Conservation (phyloP, 2,888 invertebrate genomes). For the Mamestra brassicae region DNA sequence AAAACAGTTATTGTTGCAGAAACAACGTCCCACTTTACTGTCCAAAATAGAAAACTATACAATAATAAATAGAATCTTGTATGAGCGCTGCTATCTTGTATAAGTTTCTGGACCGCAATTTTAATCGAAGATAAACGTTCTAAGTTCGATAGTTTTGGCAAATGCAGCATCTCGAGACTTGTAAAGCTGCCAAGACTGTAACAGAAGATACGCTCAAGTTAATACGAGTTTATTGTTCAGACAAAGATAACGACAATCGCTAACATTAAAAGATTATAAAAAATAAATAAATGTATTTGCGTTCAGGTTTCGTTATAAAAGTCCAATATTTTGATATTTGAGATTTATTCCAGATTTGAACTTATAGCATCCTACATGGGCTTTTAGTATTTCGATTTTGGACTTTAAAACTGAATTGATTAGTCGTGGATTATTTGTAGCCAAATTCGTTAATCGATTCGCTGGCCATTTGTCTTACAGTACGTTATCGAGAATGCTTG, state of each 20-base stretch:
- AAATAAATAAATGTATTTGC: not conserved
- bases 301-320: conserved; percentile 10
- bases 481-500: too few species aligned
- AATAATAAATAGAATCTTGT: too few species aligned
- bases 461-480: too few species aligned
- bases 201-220: conserved; percentile 36
- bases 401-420: conserved; percentile 25
- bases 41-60: too few species aligned
- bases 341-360: not conserved
- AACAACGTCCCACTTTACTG: not conserved
- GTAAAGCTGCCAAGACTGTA: conserved; percentile 45
- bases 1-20: not conserved
- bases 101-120: conserved; percentile 15
- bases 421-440: not conserved
- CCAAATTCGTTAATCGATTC: too few species aligned
- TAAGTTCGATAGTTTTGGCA: conserved; percentile 38
- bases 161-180: conserved; percentile 31
- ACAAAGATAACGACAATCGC: conserved; percentile 15
- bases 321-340: too few species aligned
- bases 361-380: too few species aligned
- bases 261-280: conserved; percentile 5
- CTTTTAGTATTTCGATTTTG: not conserved
- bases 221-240: conserved; percentile 36
- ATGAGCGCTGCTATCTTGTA: conserved; percentile 4
- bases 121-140: conserved; percentile 37